Conservation (phyloP, 1,140 invertebrate species). For the Hyphantria cunea region DNA sequence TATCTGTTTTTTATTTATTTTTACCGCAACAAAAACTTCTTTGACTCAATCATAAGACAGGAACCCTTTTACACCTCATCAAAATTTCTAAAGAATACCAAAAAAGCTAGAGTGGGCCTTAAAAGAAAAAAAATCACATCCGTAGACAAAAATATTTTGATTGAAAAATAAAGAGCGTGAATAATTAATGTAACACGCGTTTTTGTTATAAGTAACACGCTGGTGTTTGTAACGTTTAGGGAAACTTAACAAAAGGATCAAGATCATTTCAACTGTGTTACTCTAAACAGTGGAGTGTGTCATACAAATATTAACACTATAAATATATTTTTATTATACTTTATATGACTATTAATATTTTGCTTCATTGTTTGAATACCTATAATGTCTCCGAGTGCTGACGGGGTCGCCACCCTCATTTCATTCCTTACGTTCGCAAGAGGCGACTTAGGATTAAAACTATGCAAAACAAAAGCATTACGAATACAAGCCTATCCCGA, state of each 20-base stretch:
- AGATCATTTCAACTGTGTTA: background rate
- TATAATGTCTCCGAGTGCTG: no score
- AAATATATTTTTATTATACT: background rate
- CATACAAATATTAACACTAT: background rate
- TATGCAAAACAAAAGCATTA: no score
- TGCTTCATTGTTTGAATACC: no score
- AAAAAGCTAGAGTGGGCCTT: constrained; percentile 40
- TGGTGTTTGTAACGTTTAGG: background rate
- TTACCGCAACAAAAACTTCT: constrained; percentile 48
- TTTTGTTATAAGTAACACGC: constrained; percentile 19
- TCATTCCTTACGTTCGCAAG: no score
- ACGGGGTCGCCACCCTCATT: no score
- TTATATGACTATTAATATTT: no score
- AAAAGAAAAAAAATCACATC: constrained; percentile 58
- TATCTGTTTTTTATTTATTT: constrained; percentile 28
- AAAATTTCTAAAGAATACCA: constrained; percentile 55
- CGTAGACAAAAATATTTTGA: constrained; percentile 72
- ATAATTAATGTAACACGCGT: constrained; percentile 50
- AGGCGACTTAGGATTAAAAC: no score
- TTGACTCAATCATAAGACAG: constrained; percentile 65
- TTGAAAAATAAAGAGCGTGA: constrained; percentile 75
- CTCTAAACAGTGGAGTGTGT: no score
- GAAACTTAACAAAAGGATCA: constrained; percentile 14
- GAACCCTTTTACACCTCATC: constrained; percentile 73
- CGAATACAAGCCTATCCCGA: no score